Evolutionary conservation across 2,113 vertebrate genomes (phyloP).

Genomic region (Brachypodius melanocephalos): DNA sequence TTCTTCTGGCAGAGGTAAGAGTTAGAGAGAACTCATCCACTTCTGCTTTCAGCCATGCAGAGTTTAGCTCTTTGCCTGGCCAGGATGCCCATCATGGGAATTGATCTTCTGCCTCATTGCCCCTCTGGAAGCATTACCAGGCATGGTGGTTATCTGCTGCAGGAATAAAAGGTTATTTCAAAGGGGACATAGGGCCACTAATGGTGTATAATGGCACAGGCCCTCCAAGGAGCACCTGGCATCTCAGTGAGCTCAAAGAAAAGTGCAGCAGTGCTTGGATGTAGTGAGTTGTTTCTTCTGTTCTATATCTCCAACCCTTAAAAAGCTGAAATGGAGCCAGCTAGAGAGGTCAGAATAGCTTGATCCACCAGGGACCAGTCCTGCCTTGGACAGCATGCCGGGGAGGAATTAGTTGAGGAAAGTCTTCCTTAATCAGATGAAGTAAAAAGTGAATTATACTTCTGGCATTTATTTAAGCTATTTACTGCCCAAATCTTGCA

Average conservation of each 20-base stretch:
- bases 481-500: slow-evolving; percentile 27
- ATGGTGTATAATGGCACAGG: neutral
- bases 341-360: neutral
- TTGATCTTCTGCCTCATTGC: neutral
- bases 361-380: neutral
- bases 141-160: neutral
- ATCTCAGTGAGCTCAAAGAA: neutral
- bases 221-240: neutral
- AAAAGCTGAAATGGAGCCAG: neutral
- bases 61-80: neutral
- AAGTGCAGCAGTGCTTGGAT: neutral
- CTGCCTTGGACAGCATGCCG: neutral
- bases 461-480: slow-evolving; percentile 12
- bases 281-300: neutral
- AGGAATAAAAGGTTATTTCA: neutral
- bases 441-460: slow-evolving; percentile 8
- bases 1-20: neutral
- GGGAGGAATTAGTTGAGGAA: slow-evolving; percentile 12
- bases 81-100: neutral
- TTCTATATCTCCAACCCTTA: neutral
- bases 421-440: slow-evolving; percentile 10
- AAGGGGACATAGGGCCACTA: neutral
- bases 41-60: neutral
- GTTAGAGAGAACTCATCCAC: neutral
- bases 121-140: neutral